Conservation (phyloP, 1,140 invertebrate genomes). For the Lasioglossum baleicum region DNA sequence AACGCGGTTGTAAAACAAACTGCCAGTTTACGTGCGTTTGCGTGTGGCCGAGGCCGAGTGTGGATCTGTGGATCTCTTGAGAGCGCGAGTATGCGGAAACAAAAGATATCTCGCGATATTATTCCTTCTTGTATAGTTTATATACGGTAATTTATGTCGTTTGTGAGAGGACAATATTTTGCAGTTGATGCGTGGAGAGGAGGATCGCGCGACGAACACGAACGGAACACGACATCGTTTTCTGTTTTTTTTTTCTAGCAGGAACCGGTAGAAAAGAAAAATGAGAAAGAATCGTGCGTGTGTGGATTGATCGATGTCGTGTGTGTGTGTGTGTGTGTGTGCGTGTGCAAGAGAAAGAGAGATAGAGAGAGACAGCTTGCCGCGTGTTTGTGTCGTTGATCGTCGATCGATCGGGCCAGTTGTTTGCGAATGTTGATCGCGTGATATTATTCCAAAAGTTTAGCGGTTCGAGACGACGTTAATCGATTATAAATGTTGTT, state of each 20-base stretch:
- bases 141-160: slow-evolving; percentile 56
- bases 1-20: slow-evolving; percentile 11
- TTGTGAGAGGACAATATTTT: slow-evolving; percentile 57
- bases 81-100: background rate
- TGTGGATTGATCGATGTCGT: no score
- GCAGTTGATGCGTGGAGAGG: slow-evolving; percentile 10
- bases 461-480: background rate
- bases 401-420: background rate
- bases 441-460: slow-evolving; percentile 14
- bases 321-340: no score
- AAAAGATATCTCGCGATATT: slow-evolving; percentile 26
- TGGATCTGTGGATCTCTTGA: background rate
- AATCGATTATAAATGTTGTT: slow-evolving; percentile 7
- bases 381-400: background rate
- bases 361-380: no score
- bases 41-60: background rate
- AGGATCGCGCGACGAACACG: background rate
- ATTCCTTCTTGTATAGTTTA: slow-evolving; percentile 59
- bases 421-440: slow-evolving; percentile 12
- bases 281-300: no score
- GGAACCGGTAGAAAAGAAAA: background rate
- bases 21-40: no score
- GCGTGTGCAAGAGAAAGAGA: no score
- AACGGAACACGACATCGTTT: background rate
- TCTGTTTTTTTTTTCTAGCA: no score